Percentiles rank a stretch among this genome's conserved stretches.
These are phyloP conservation scores for Butorides virescens DNA, from an alignment of 2,113 vertebrate species.

Conservation along the genomic window DNA sequence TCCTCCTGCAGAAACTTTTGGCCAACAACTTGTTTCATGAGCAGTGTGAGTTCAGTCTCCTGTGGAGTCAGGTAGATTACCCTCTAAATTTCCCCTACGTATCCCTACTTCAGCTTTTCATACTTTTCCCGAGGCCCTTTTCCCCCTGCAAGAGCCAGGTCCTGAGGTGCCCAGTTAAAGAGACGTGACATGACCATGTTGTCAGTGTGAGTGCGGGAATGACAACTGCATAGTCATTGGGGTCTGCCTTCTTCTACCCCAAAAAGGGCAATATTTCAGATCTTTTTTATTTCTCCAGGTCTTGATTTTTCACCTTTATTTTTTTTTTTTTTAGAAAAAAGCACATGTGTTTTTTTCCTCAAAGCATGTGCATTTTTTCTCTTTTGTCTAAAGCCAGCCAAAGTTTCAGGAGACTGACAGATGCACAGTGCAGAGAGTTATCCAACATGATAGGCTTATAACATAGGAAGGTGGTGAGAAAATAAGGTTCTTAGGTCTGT, in stretches of 20 bases:
- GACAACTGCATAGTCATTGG: fast-evolving
- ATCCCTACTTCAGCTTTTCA: background rate
- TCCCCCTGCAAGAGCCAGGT: background rate
- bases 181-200: no score
- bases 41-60: background rate
- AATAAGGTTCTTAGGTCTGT: background rate
- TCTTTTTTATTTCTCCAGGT: background rate
- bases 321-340: no score
- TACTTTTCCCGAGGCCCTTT: background rate
- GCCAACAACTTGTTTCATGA: background rate
- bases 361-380: fast-evolving
- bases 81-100: background rate
- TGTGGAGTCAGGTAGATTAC: background rate
- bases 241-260: background rate
- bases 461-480: background rate
- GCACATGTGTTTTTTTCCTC: background rate
- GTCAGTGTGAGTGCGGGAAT: fast-evolving
- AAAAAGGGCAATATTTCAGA: background rate
- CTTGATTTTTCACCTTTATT: background rate
- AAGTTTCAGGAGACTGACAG: background rate
- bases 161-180: no score
- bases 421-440: background rate
- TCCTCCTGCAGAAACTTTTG: background rate
- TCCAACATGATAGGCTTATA: background rate
- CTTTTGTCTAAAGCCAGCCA: background rate